A percentile compares a stretch with the other conserved stretches of the same genome.
These are phyloP conservation scores for Platycercus adscitus DNA, from an alignment of 2,113 vertebrate species.

Conservation along the genomic window DNA sequence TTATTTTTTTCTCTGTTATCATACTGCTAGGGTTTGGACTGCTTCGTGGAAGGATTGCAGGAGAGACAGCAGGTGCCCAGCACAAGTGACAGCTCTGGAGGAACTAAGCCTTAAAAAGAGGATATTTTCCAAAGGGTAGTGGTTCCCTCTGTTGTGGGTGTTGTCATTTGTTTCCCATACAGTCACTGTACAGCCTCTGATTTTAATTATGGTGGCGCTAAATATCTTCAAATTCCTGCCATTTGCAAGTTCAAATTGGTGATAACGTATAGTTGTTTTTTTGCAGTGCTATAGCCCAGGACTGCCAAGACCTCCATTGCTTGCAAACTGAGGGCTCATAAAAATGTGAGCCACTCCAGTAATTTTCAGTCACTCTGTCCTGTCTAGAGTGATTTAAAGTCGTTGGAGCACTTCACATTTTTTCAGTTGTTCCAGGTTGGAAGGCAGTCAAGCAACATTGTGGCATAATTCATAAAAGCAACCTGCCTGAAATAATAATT, in stretches of 20 bases:
- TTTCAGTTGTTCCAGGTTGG: conserved; percentile 38
- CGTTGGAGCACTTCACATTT: conserved; percentile 40
- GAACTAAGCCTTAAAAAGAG: background rate
- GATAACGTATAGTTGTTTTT: background rate
- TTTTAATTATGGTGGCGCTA: background rate
- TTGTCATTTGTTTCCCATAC: background rate
- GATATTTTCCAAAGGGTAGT: background rate
- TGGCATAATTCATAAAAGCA: conserved; percentile 3
- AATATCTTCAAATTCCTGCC: background rate
- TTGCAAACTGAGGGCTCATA: conserved; percentile 19
- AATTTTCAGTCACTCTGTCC: conserved; percentile 42
- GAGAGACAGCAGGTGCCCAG: background rate
- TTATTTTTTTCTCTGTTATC: background rate
- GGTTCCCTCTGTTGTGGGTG: background rate
- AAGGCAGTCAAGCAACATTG: conserved; percentile 20
- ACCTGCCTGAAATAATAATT: conserved; percentile 38
- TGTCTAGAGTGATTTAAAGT: conserved; percentile 30
- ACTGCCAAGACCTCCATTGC: background rate
- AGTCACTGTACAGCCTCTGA: background rate
- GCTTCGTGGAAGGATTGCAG: background rate
- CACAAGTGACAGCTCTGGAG: background rate
- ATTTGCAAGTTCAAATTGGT: conserved; percentile 2
- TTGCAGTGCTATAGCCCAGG: background rate
- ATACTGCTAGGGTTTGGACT: background rate
- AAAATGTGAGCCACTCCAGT: conserved; percentile 40